Base-by-base conservation (phyloP, 2,888 invertebrate species). In the Macaria notata region DNA sequence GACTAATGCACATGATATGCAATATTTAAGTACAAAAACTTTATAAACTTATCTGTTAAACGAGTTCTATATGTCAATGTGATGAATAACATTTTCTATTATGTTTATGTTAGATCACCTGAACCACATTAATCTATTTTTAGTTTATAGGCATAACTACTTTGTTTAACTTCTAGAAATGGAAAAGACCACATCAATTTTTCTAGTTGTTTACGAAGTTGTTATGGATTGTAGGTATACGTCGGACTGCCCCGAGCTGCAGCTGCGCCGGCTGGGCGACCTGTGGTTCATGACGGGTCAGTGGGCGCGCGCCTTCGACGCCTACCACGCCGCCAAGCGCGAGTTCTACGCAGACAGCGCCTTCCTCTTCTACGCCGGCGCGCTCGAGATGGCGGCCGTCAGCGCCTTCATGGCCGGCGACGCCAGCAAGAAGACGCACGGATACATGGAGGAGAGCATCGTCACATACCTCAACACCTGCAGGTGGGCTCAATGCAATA, bases 341-440 rank as follows among this genome's bases (percentile, higher is more conserved):
- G 99, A 99, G 83, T 99, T 99, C 83, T 97, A 96, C 78, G 96
- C 96, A 1, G 99, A 99, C 81, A 97, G 98, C 68, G 99, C 99
- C 0, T 99, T 98, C 98, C 93, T 98, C 33, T 97, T 99, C 82
- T 98, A 97, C 84, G 98, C 99, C 0, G 98, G 99, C 7, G 98
- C 99, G 4, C 89, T 98, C 49, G 98, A 98, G 92, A 98, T 99
- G 98, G 98, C 98, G 4, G 97, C 97, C 8, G 84, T 99, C 33
- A 95, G 98, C 54, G 96, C 97, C 1, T 98, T 97, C 76, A 96
- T 98, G 96, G 94, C 95, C 54, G 95, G 95, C 36, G 96, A 96
- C 64, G 93, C 95, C 4, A 94, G 93, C 62, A 92, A 94, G 46
- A 97, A 97, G 83, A 95, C 96, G 0, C 94, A 94, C 65, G 96